These are phyloP conservation scores for Archilochus colubris DNA, from an alignment of 2,113 vertebrate genomes.

Conservation along the genomic window DNA sequence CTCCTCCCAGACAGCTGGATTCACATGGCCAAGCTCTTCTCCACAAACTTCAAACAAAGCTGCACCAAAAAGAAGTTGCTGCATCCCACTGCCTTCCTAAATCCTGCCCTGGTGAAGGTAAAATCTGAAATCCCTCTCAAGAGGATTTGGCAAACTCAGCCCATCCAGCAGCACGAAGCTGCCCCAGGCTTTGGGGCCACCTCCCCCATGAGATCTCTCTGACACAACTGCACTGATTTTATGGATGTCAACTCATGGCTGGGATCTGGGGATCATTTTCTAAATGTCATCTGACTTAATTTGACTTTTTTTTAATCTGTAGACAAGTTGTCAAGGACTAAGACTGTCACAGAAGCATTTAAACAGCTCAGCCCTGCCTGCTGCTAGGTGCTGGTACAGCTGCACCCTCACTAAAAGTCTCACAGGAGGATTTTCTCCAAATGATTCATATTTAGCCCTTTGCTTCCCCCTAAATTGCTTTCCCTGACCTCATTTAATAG, in stretches of 20 bases:
- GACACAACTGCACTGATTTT: neutral
- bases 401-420: neutral
- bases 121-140: neutral
- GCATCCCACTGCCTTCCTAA: neutral
- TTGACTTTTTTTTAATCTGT: neutral
- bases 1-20: neutral
- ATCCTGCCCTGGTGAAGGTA: neutral
- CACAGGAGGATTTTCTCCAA: neutral
- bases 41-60: neutral
- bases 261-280: neutral
- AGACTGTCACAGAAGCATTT: constrained; percentile 1
- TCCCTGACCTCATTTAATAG: constrained; percentile 5
- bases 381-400: neutral
- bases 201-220: neutral
- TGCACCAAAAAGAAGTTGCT: neutral
- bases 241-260: neutral
- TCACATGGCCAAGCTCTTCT: rapidly evolving
- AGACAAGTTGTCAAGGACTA: neutral
- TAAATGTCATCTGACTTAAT: constrained; percentile 5
- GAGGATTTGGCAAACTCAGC: neutral
- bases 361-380: neutral
- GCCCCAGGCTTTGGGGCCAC: neutral
- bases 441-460: neutral
- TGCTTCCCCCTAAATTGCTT: constrained; percentile 3
- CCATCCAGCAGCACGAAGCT: rapidly evolving